A percentile compares a stretch with the other conserved stretches of the same genome.
These are phyloP conservation scores for Scaeva pyrastri DNA, from an alignment of 2,888 invertebrate species.

Conservation along the genomic window DNA sequence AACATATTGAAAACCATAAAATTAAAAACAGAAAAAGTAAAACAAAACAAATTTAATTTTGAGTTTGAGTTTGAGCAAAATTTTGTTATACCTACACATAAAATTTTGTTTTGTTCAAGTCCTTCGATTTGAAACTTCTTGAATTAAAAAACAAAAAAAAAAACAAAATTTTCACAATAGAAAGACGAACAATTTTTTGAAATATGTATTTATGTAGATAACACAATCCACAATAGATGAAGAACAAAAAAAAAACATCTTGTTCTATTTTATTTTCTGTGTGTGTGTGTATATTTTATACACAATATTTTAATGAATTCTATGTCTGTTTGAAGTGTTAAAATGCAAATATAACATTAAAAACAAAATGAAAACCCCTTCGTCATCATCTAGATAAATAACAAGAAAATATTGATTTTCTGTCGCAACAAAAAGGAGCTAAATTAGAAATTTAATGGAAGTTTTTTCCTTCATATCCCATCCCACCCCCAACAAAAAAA, in stretches of 20 bases:
- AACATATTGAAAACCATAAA: slow-evolving; percentile 67
- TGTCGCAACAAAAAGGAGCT: slow-evolving; percentile 74
- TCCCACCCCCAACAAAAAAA: slow-evolving; percentile 25
- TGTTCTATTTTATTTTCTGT: not conserved
- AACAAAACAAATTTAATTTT: slow-evolving; percentile 49
- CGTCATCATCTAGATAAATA: slow-evolving; percentile 58
- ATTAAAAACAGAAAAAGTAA: slow-evolving; percentile 32
- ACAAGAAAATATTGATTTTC: slow-evolving; percentile 75
- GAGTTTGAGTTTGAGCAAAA: slow-evolving; percentile 19
- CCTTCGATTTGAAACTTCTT: slow-evolving; percentile 43
- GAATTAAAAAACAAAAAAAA: slow-evolving; percentile 22
- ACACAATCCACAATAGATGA: too few species aligned
- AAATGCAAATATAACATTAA: slow-evolving; percentile 62
- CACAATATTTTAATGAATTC: slow-evolving; percentile 15
- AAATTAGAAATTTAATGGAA: slow-evolving; percentile 76
- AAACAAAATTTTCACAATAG: not conserved
- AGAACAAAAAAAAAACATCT: too few species aligned
- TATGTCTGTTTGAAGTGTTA: slow-evolving; percentile 54
- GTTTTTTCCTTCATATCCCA: slow-evolving; percentile 39
- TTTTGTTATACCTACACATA: not conserved
- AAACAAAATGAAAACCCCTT: slow-evolving; percentile 53
- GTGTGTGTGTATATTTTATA: not conserved
- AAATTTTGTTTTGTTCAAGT: slow-evolving; percentile 10
- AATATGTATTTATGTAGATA: not conserved
- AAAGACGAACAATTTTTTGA: not conserved